phyloP scores from a whole-genome alignment of 2,113 vertebrate genomes.

The Fregata magnificens region DNA sequence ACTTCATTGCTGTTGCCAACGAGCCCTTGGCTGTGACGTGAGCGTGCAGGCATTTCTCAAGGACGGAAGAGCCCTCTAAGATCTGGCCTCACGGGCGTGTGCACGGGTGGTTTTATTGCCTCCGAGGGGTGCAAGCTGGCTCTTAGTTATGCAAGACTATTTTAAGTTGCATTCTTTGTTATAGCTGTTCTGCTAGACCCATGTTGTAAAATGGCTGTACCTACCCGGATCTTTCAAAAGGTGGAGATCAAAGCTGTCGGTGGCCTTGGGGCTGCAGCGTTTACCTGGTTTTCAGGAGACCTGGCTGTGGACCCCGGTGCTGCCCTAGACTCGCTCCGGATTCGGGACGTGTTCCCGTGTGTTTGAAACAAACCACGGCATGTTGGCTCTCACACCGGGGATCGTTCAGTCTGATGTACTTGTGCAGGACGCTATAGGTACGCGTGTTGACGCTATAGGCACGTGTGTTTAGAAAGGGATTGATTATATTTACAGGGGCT shows the following conservation, averaged over 20 bases:
- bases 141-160: background rate
- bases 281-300: background rate
- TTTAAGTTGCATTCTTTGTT: background rate
- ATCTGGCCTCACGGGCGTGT: background rate
- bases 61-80: background rate
- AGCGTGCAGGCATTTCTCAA: background rate
- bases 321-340: background rate
- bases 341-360: rapidly evolving
- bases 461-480: background rate
- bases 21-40: background rate
- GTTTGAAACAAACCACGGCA: too few species aligned
- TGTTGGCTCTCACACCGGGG: rapidly evolving
- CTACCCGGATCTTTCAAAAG: background rate
- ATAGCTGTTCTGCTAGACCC: background rate
- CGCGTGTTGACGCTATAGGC: too few species aligned
- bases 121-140: background rate
- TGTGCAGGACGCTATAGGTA: too few species aligned
- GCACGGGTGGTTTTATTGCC: background rate
- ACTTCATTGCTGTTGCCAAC: rapidly evolving
- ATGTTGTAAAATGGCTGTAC: background rate
- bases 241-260: background rate
- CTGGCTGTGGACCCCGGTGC: background rate
- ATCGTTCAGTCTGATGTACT: rapidly evolving
- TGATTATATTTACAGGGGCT: background rate
- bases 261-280: background rate